Evolutionary conservation across 2,888 invertebrate species (phyloP), one percentile per base, ranked within the genome.

Genomic region (Tenthredo notha): DNA sequence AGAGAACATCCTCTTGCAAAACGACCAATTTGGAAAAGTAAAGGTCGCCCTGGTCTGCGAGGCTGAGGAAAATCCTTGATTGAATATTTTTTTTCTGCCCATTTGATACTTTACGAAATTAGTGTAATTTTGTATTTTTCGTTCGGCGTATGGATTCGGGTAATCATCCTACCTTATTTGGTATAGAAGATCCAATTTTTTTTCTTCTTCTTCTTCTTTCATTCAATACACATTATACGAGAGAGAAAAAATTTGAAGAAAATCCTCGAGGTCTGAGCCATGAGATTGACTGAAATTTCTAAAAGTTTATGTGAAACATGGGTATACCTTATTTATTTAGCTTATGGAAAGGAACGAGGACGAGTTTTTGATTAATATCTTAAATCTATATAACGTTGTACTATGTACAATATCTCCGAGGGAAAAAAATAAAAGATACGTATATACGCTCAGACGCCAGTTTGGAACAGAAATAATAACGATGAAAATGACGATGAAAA

Each of bases 11-110:
- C 86, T 85, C 84, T 85, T 84, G 87, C 86, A 87, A 87, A 87
- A 87, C 84, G 85, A 85, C 87, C 87, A 87, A 87, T 87, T 87
- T 86, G 87, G 80, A 85, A 86, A 87, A 86, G 87, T 67, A 86
- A 87, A 80, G 80, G 80, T 40, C 61, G 80, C 82, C 82, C 65
- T 47, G 61, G 12, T 12, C 25, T 0, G 10, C 21, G 37, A 10
- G 54, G 47, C 12, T 15, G 84, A 50, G 15, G 50, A 5, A 18
- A 74, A 37, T 25, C 18, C 70, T 84, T 15, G 37, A 75, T 78
- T 65, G 65, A 50, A 47, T 33, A 61, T 78, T 78, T 37, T 78
- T 78, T 37, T 40, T 74, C 75, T 2, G 40, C 61, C 40, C 29
- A 6, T 54, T 50, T 25, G 7, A n/a, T 21, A 37, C 70, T 37